Conservation (phyloP, 2,888 invertebrate species). For the Metellina segmentata region DNA sequence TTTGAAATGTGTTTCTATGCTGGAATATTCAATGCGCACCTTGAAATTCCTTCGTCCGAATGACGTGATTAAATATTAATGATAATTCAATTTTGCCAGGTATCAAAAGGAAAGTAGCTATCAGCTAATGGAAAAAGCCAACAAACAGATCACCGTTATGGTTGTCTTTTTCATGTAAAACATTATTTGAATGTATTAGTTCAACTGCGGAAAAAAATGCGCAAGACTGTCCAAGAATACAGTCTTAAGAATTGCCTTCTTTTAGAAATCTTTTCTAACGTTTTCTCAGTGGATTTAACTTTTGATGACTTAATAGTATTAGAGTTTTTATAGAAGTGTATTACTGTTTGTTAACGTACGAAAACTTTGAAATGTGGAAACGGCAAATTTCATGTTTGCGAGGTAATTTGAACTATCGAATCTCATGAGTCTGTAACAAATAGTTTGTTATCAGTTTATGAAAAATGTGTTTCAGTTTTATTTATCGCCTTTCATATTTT, state of each 20-base stretch:
- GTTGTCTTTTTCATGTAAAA: not conserved
- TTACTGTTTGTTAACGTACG: too few relatives aligned
- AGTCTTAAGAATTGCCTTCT: conserved; percentile 1
- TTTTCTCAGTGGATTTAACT: too few relatives aligned
- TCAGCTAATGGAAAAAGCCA: conserved; percentile 14
- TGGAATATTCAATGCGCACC: conserved; percentile 44
- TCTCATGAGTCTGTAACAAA: too few relatives aligned
- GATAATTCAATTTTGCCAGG: conserved; percentile 56
- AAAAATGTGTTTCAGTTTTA: too few relatives aligned
- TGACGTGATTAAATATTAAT: conserved; percentile 65
- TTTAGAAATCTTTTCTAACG: not conserved
- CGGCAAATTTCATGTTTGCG: too few relatives aligned
- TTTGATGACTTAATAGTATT: too few relatives aligned
- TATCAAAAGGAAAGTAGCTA: conserved; percentile 22
- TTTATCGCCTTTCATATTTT: too few relatives aligned
- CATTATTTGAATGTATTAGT: conserved; percentile 51
- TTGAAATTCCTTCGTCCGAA: conserved; percentile 2
- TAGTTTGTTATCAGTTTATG: too few relatives aligned
- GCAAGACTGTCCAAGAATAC: too few relatives aligned
- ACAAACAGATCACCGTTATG: not conserved
- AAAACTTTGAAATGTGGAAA: too few relatives aligned
- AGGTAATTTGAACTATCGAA: too few relatives aligned
- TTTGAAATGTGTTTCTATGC: conserved; percentile 50
- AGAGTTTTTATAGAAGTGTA: too few relatives aligned
- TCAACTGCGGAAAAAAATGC: not conserved